Evolutionary conservation across 2,888 invertebrate genomes (phyloP).

Genomic region (Dynastes maya): DNA sequence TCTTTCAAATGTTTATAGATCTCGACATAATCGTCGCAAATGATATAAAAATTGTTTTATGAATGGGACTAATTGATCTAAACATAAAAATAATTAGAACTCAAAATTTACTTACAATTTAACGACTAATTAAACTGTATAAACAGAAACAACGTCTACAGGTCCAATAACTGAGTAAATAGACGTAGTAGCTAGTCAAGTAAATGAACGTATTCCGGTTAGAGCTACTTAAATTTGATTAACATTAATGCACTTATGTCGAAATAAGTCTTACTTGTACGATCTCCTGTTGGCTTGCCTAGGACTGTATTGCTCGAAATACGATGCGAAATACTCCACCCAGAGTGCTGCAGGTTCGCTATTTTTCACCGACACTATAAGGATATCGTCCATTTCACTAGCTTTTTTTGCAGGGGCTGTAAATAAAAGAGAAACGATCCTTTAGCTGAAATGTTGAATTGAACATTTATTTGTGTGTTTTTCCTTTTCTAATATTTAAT

Average conservation of each 20-base stretch:
- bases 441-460: too few species aligned
- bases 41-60: conserved; percentile 4
- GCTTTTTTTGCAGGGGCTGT: conserved; percentile 62
- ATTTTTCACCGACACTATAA: conserved; percentile 84
- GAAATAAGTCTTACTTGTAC: conserved; percentile 77
- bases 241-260: conserved; percentile 25
- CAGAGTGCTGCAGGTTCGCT: conserved; percentile 86
- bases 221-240: conserved; percentile 40
- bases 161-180: conserved; percentile 9
- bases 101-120: not conserved
- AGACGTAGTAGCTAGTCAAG: not conserved
- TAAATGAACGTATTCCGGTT: conserved; percentile 39
- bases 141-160: conserved; percentile 10
- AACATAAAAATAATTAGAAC: not conserved
- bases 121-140: not conserved
- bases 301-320: conserved; percentile 83
- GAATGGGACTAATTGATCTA: too few species aligned
- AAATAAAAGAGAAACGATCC: conserved; percentile 51
- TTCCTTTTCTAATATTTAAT: too few species aligned
- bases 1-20: not conserved
- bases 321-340: conserved; percentile 86
- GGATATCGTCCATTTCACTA: conserved; percentile 84
- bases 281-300: conserved; percentile 83
- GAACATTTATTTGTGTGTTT: too few species aligned
- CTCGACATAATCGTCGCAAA: not conserved